Conservation (phyloP, 2,113 vertebrate genomes). For the Ptilorrhoa leucosticta region DNA sequence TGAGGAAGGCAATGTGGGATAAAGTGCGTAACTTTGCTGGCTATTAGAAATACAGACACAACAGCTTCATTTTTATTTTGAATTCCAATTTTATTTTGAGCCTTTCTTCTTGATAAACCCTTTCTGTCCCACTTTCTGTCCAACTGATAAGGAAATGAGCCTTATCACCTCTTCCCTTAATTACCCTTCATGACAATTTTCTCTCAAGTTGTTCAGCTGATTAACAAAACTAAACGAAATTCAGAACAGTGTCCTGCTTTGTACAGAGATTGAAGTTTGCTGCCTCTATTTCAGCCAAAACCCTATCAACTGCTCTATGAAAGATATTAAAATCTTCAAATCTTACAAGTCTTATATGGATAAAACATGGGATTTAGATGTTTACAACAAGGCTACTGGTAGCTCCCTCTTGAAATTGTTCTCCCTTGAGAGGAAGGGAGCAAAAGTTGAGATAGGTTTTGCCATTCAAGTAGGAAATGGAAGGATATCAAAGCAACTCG, state of each 20-base stretch:
- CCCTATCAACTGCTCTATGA: not conserved
- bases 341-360: not conserved
- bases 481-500: not conserved
- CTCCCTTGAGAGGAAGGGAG: not conserved
- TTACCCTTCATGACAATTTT: not conserved
- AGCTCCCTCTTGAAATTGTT: not conserved
- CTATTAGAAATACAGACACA: not conserved
- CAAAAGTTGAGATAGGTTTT: not conserved
- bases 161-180: slow-evolving; percentile 24
- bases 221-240: not conserved
- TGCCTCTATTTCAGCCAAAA: not conserved
- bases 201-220: slow-evolving; percentile 15
- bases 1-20: not conserved
- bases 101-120: not conserved
- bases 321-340: not conserved
- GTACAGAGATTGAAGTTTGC: not conserved
- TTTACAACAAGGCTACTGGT: not conserved
- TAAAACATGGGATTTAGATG: not conserved
- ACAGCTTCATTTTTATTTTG: not conserved
- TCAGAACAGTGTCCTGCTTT: not conserved
- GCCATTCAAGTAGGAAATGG: not conserved
- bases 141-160: not conserved
- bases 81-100: not conserved
- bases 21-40: not conserved
- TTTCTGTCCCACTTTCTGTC: not conserved